phyloP scores from a whole-genome alignment of 2,888 invertebrate species.

The Thecocarcelia acutangulata region DNA sequence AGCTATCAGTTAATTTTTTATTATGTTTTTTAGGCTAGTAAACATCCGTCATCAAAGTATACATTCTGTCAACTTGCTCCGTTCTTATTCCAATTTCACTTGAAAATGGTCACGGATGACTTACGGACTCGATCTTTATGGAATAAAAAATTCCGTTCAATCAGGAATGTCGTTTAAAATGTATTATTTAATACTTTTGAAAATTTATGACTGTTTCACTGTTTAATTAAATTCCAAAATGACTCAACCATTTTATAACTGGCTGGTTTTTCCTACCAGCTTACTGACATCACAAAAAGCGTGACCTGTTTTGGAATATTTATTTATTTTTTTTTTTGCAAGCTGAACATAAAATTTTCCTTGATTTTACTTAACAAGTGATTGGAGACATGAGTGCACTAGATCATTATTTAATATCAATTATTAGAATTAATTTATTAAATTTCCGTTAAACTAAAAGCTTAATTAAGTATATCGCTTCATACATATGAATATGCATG shows the following conservation, averaged over 20 bases:
- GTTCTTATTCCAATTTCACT: too few relatives aligned
- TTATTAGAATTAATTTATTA: slow-evolving; percentile 11
- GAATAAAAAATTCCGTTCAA: too few relatives aligned
- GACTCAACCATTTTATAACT: slow-evolving; percentile 17
- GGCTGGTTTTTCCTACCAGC: background rate
- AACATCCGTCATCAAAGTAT: too few relatives aligned
- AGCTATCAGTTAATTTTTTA: too few relatives aligned
- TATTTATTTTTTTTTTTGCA: background rate
- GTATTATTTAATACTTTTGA: too few relatives aligned
- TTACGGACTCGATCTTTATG: too few relatives aligned
- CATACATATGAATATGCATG: background rate
- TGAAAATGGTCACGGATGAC: too few relatives aligned
- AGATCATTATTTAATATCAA: background rate
- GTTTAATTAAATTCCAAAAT: slow-evolving; percentile 11
- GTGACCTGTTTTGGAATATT: slow-evolving; percentile 1
- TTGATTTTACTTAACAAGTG: background rate
- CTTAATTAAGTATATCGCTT: slow-evolving; percentile 12
- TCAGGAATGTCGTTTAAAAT: too few relatives aligned
- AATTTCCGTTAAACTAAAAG: slow-evolving; percentile 25
- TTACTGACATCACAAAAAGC: slow-evolving; percentile 10
- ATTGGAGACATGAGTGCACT: background rate
- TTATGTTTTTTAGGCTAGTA: too few relatives aligned
- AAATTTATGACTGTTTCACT: background rate
- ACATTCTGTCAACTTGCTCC: too few relatives aligned
- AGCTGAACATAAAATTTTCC: slow-evolving; percentile 21